Conservation (phyloP, 2,797 vertebrate genomes). For the Eutrigla gurnardus region DNA sequence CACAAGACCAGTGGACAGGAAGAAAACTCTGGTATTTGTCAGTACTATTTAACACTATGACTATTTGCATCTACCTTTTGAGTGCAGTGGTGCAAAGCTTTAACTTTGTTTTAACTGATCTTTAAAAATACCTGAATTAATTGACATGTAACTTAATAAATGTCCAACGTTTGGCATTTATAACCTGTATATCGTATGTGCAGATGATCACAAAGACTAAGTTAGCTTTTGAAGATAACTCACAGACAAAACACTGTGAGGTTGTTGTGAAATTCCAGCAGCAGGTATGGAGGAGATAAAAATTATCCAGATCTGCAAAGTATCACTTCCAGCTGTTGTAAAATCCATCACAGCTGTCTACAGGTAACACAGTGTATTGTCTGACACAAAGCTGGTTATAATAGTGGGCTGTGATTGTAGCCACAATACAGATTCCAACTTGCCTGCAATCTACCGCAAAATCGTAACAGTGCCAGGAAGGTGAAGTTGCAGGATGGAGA, state of each 20-base stretch:
- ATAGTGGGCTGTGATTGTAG: constrained; percentile 80
- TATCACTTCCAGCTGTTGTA: constrained; percentile 80
- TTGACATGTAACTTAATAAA: constrained; percentile 10
- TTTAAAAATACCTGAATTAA: constrained; percentile 4
- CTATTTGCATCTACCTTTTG: neutral
- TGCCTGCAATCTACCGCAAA: constrained; percentile 71
- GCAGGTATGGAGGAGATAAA: constrained; percentile 63
- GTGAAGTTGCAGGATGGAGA: constrained; percentile 53
- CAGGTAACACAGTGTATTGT: constrained; percentile 77
- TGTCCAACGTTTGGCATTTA: neutral
- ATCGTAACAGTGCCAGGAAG: constrained; percentile 64
- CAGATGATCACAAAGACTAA: constrained; percentile 47
- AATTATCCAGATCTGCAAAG: constrained; percentile 67
- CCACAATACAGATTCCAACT: constrained; percentile 86
- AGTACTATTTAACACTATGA: neutral
- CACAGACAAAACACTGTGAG: constrained; percentile 77
- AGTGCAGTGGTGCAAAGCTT: neutral
- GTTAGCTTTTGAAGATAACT: constrained; percentile 62
- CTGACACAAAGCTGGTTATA: constrained; percentile 76
- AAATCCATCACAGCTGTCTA: constrained; percentile 74
- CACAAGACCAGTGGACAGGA: no score
- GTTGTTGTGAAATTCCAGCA: constrained; percentile 69
- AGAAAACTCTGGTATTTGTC: no score
- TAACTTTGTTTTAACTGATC: neutral
- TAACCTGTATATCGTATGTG: neutral